phyloP scores from a whole-genome alignment of 2,797 vertebrate species.

The Psittacula derbiana region DNA sequence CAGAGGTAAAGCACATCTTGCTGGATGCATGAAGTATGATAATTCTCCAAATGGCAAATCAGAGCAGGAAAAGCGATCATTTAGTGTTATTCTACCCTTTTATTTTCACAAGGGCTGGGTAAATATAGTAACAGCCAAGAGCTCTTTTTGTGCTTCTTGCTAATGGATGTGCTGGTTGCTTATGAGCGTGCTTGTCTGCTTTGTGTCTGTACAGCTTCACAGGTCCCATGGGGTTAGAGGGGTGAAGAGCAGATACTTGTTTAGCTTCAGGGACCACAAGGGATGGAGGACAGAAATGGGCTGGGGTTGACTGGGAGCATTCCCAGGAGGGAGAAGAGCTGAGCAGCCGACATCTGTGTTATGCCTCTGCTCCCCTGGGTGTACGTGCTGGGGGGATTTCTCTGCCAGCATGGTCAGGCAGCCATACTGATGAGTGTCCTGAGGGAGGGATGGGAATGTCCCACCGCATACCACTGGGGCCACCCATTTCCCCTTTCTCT shows the following conservation, averaged over 20 bases:
- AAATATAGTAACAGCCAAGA: background rate
- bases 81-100: background rate
- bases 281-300: background rate
- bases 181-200: fast-evolving
- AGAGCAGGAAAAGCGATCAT: background rate
- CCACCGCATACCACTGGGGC: no score
- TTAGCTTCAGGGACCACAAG: background rate
- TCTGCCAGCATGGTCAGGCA: fast-evolving
- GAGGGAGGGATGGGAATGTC: background rate
- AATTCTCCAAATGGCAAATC: background rate
- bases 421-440: fast-evolving
- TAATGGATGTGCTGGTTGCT: background rate
- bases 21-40: background rate
- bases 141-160: background rate
- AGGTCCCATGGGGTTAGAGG: background rate
- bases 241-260: background rate
- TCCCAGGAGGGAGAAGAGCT: background rate
- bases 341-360: background rate
- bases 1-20: background rate
- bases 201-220: background rate
- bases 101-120: background rate
- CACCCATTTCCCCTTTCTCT: background rate
- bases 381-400: background rate
- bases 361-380: background rate
- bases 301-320: background rate